Percentiles rank a stretch among this genome's conserved stretches.
These are phyloP conservation scores for Melanocharis versteri DNA, from an alignment of 2,113 vertebrate genomes.

Conservation along the genomic window DNA sequence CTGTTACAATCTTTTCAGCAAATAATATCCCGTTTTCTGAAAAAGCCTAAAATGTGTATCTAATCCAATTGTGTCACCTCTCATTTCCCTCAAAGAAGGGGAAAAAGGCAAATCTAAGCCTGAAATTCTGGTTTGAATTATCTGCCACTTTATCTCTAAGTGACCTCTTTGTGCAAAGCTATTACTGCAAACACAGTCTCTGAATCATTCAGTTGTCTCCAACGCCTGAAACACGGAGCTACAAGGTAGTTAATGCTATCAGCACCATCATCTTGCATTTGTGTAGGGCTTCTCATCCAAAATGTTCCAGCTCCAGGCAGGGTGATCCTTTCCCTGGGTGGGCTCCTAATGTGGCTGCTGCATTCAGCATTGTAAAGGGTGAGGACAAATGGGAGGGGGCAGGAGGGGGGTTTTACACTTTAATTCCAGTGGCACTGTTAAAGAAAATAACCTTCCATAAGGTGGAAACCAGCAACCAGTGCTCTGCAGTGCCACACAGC, in stretches of 20 bases:
- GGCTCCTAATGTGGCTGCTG: background rate
- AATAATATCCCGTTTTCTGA: conserved; percentile 29
- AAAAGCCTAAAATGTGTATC: conserved; percentile 10
- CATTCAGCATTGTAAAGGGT: background rate
- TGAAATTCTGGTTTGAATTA: conserved; percentile 55
- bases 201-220: background rate
- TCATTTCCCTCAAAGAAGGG: conserved; percentile 23
- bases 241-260: conserved; percentile 8
- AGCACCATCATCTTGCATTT: conserved; percentile 11
- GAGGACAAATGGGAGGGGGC: background rate
- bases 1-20: conserved; percentile 36
- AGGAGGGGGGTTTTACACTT: background rate
- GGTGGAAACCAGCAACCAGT: background rate
- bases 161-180: conserved; percentile 45
- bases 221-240: background rate
- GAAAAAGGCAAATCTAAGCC: background rate
- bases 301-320: background rate
- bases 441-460: background rate
- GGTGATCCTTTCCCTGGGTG: background rate
- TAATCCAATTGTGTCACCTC: conserved; percentile 47
- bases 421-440: background rate
- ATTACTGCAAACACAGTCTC: conserved; percentile 13
- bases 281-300: background rate
- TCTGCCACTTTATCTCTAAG: conserved; percentile 56
- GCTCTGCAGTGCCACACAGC: background rate